Base-by-base conservation (phyloP, 2,888 invertebrate genomes). In the Saturnia pavonia region DNA sequence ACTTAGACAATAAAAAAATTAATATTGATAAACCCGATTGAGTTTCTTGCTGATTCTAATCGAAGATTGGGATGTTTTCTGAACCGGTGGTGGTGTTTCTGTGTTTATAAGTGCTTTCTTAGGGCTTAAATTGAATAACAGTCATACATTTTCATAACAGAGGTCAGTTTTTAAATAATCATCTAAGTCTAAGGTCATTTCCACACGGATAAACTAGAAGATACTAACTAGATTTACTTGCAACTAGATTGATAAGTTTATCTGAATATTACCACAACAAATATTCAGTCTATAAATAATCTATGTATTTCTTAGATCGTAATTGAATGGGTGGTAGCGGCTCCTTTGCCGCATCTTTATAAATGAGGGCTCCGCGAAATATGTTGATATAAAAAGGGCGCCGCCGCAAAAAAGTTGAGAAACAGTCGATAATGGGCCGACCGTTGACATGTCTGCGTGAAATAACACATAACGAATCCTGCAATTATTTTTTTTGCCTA, bases 361-460 rank as follows among this genome's bases (percentile, higher is more conserved):
- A 60, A 60, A 60, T 60, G 57, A 25, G 57, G 25, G 25, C 57
- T 60, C 27, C 57, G 14, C 57, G 57, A 60, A 60, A 60, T 60
- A 60, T 25, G 57, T 60, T 60, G 27, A 14, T 60, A 14, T 60
- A 60, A 60, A 60, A 27, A 60, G 57, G 57, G 27, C 25, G 27
- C 57, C 57, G 57, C 57, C 25, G 57, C 57, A 60, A 60, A 60
- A 60, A 60, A 25, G 25, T 60, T 60, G 57, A 25, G 57, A 60
- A 60, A 60, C 27, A 27, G 57, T 27, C 57, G 25, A 60, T 60
- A 60, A 60, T 60, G 57, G 27, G 27, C 27, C 57, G 57, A 60
- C 27, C 27, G 57, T 25, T 60, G 57, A 60, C 57, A 60, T 27
- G 25, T 25, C 57, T 60, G 57, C 27, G 57, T 60, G 27, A 60